A percentile compares a stretch with the other conserved stretches of the same genome.
Evolutionary conservation across 2,113 vertebrate species (phyloP).

Genomic region (Oreochromis tanganicae): DNA sequence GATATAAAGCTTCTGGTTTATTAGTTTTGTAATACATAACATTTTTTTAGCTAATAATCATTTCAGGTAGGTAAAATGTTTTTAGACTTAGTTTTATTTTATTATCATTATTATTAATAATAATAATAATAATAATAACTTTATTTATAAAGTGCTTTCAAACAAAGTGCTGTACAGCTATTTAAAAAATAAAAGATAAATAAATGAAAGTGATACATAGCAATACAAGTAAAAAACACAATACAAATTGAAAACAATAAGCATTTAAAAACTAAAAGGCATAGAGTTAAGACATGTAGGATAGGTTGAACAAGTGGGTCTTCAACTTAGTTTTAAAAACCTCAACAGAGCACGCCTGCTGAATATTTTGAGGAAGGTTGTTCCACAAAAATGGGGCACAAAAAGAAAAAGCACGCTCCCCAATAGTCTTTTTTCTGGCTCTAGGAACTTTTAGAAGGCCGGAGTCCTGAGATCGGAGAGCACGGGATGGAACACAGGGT

Average conservation of each 20-base stretch:
- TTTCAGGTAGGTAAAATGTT: not conserved
- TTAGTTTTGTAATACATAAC: not conserved
- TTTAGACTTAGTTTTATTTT: too few relatives aligned
- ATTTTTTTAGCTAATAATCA: not conserved
- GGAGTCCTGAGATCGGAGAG: not conserved
- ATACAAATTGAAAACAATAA: too few relatives aligned
- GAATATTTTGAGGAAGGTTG: not conserved
- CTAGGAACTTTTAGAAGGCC: not conserved
- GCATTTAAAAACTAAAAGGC: not conserved
- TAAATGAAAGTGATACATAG: too few relatives aligned
- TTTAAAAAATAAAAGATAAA: too few relatives aligned
- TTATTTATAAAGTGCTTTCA: too few relatives aligned
- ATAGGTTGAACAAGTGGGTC: not conserved
- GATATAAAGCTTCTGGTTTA: not conserved
- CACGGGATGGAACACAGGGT: accelerated
- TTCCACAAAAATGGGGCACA: not conserved
- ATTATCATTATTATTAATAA: too few relatives aligned
- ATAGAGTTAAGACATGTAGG: not conserved
- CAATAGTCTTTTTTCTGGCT: accelerated
- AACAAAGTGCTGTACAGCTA: too few relatives aligned
- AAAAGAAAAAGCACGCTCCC: not conserved
- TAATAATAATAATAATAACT: too few relatives aligned
- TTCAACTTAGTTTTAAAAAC: not conserved
- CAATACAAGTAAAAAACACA: too few relatives aligned
- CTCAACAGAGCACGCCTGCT: not conserved